These are phyloP conservation scores for Calameuta filiformis DNA, from an alignment of 2,888 invertebrate genomes.

Conservation along the genomic window DNA sequence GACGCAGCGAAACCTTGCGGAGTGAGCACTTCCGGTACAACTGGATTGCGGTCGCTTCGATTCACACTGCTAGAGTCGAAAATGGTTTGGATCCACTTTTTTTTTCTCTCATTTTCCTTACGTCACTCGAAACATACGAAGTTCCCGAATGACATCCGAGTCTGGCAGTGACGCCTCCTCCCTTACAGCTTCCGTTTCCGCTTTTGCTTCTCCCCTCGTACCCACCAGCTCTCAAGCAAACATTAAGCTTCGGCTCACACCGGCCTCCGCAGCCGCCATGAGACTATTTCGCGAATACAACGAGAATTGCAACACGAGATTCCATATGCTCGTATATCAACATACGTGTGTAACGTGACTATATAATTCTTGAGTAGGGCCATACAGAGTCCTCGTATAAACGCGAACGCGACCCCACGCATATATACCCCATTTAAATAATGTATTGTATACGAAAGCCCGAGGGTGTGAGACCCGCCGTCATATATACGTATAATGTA, in stretches of 20 bases:
- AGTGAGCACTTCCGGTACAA: not conserved
- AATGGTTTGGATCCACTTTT: not conserved
- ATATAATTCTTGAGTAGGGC: not conserved
- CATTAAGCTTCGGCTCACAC: constrained; percentile 11
- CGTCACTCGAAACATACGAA: not conserved
- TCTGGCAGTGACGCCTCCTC: not conserved
- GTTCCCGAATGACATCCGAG: not conserved
- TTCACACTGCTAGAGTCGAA: not conserved
- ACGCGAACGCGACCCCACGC: not conserved
- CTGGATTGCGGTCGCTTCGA: not conserved
- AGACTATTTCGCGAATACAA: not conserved
- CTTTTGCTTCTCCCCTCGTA: constrained; percentile 1
- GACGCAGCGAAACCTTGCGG: not conserved
- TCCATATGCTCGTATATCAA: not conserved
- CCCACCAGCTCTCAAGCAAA: constrained; percentile 15
- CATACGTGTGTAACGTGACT: not conserved
- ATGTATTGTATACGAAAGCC: constrained; percentile 2
- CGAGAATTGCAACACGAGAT: not conserved
- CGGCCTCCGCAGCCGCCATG: not conserved
- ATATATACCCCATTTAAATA: not conserved
- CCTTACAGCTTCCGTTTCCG: constrained; percentile 6
- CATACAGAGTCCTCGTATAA: not conserved
- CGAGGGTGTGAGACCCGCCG: not conserved
- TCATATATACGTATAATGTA: not conserved
- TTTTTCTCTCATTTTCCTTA: not conserved